Evolutionary conservation across 2,113 vertebrate genomes (phyloP).

Genomic region (Sylvia atricapilla): DNA sequence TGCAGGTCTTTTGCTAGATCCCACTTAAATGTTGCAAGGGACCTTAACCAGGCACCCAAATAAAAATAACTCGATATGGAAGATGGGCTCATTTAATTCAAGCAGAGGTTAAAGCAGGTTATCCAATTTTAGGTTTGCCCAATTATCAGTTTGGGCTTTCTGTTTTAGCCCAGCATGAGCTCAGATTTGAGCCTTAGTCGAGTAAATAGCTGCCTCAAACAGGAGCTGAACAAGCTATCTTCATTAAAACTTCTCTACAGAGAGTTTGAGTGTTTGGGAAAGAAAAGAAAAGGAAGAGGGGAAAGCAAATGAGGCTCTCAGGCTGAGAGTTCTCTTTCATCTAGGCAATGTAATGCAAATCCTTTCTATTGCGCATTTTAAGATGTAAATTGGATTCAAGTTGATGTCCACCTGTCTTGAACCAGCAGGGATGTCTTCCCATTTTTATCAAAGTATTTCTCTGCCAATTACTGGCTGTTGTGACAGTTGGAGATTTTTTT

Average conservation of each 20-base stretch:
- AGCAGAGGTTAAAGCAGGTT: background rate
- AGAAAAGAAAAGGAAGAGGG: background rate
- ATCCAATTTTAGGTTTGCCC: constrained; percentile 5
- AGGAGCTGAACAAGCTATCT: constrained; percentile 31
- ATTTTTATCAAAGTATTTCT: constrained; percentile 52
- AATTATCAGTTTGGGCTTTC: constrained; percentile 24
- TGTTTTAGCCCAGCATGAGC: constrained; percentile 41
- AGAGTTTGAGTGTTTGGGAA: constrained; percentile 21
- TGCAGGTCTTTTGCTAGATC: background rate
- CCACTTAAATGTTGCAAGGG: background rate
- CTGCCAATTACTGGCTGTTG: constrained; percentile 57
- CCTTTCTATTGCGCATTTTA: constrained; percentile 43
- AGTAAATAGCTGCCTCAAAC: constrained; percentile 47
- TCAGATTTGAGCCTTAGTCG: background rate
- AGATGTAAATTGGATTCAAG: constrained; percentile 64
- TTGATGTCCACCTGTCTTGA: constrained; percentile 68
- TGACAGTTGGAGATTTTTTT: constrained; percentile 64
- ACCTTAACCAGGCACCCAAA: background rate
- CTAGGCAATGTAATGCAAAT: constrained; percentile 32
- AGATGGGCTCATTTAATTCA: background rate
- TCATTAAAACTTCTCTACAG: constrained; percentile 64
- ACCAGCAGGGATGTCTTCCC: constrained; percentile 50
- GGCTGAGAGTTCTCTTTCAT: constrained; percentile 47
- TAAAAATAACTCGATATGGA: background rate
- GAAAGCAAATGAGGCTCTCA: constrained; percentile 23